A percentile compares a stretch with the other conserved stretches of the same genome.
Evolutionary conservation across 2,113 vertebrate species (phyloP).

Genomic region (Mormyrus iriodes): DNA sequence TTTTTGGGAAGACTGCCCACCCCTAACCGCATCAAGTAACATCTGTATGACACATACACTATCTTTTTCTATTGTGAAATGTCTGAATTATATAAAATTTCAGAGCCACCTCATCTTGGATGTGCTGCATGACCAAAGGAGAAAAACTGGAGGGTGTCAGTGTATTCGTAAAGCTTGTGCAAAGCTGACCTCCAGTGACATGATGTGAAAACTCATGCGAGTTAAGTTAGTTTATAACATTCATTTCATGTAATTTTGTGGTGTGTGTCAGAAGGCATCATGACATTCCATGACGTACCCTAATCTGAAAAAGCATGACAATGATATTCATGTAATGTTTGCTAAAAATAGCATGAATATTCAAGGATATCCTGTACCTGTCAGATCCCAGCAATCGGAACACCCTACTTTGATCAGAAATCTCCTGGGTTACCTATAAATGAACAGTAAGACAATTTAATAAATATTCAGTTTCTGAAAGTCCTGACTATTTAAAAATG

Average conservation of each 20-base stretch:
- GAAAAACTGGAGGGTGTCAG: neutral
- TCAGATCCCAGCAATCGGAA: slow-evolving; percentile 92
- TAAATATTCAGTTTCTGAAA: neutral
- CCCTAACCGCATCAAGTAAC: neutral
- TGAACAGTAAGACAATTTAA: slow-evolving; percentile 26
- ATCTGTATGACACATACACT: neutral
- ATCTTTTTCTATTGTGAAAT: slow-evolving; percentile 23
- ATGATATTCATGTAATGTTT: neutral
- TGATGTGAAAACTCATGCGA: neutral
- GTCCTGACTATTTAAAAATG: neutral
- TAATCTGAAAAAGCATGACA: too few relatives aligned
- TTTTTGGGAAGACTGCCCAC: neutral
- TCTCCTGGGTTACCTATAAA: slow-evolving; percentile 91
- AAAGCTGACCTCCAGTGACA: neutral
- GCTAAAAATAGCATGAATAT: slow-evolving; percentile 2
- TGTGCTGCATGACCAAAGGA: slow-evolving; percentile 55
- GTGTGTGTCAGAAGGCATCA: neutral
- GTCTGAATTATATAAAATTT: slow-evolving; percentile 64
- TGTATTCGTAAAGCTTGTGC: neutral
- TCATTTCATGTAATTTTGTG: neutral
- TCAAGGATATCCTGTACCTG: slow-evolving; percentile 66
- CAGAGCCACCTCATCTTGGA: slow-evolving; percentile 53
- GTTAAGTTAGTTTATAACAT: neutral
- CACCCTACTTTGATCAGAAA: slow-evolving; percentile 89
- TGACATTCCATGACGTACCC: too few relatives aligned